Conservation (phyloP, 2,888 invertebrate genomes). For the Ganaspis brasiliensis region DNA sequence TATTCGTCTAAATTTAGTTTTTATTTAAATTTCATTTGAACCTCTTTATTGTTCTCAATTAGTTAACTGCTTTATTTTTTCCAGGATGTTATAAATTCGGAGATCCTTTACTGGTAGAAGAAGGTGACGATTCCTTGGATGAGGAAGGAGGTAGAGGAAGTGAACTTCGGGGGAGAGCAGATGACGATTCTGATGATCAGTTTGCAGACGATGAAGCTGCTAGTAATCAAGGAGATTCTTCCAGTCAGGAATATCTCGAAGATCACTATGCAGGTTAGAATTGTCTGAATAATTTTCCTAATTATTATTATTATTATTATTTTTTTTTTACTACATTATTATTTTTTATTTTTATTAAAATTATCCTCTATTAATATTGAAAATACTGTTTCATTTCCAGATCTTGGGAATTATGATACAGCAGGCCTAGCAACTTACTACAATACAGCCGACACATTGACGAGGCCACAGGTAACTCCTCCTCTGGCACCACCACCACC, state of each 20-base stretch:
- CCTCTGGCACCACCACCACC: constrained; percentile 68
- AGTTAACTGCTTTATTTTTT: constrained; percentile 56
- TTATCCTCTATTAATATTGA: no score
- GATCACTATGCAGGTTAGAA: constrained; percentile 78
- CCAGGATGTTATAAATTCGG: constrained; percentile 87
- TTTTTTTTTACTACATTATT: not conserved
- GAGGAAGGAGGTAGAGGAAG: constrained; percentile 85
- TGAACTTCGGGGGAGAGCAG: constrained; percentile 73
- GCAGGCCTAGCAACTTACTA: constrained; percentile 78
- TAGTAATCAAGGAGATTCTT: constrained; percentile 82
- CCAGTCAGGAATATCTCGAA: constrained; percentile 83
- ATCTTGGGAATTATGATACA: constrained; percentile 80
- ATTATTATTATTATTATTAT: constrained; percentile 18
- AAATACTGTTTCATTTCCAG: no score
- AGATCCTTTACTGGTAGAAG: constrained; percentile 84
- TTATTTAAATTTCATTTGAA: no score
- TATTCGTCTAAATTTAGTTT: no score
- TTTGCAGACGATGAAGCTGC: constrained; percentile 84
- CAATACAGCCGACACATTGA: constrained; percentile 77
- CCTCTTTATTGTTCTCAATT: no score
- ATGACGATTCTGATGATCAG: constrained; percentile 82
- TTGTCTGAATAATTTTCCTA: not conserved
- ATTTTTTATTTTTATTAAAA: not conserved
- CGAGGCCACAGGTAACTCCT: constrained; percentile 75
- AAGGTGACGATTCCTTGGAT: constrained; percentile 88